Evolutionary conservation across 2,113 vertebrate species (phyloP), one percentile per base, ranked within the genome.

Genomic region (Ramphastos sulfuratus): DNA sequence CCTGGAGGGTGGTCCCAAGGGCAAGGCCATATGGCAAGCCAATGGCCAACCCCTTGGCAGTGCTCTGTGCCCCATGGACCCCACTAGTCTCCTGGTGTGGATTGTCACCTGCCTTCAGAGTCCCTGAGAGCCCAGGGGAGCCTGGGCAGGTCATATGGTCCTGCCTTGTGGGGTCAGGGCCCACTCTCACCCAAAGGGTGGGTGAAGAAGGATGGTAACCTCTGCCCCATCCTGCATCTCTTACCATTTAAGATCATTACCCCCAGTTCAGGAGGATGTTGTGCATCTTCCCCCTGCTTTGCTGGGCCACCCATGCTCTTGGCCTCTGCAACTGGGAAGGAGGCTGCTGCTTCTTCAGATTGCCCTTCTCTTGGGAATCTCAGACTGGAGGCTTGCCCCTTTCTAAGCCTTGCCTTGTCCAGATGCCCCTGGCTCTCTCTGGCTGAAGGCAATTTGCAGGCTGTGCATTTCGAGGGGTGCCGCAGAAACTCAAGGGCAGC

Each of bases 11-110:
- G 50, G 50, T 56, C 6, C 30, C 66, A 24, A 27, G 31, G 48
- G 16, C 27, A 44, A 1, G 1, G 48, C 6, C 24, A 50, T 73
- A 60, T 56, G 70, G 14, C 55, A 44, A 76, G 54, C 14, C 3
- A 11, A 17, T 5, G 4, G 25, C 31, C 39, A 66, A 55, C 19
- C 72, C 44, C 63, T 21, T 1, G 0, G 21, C 4, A 0, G 50
- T 24, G 23, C 0, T 3, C 28, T 0, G 0, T 35, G 59, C 10
- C 46, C 27, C 4, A 0, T 1, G 6, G 12, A 21, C 5, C 15
- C 20, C 6, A 0, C 11, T 52, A 54, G 37, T 6, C 17, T 66
- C 61, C 58, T 35, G 46, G 18, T 21, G 17, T 37, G 28, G 27
- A 11, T 3, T 28, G 33, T 19, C 60, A 46, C 27, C 31, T 54